These are phyloP conservation scores for Strix uralensis DNA, from an alignment of 2,113 vertebrate genomes.

Conservation along the genomic window DNA sequence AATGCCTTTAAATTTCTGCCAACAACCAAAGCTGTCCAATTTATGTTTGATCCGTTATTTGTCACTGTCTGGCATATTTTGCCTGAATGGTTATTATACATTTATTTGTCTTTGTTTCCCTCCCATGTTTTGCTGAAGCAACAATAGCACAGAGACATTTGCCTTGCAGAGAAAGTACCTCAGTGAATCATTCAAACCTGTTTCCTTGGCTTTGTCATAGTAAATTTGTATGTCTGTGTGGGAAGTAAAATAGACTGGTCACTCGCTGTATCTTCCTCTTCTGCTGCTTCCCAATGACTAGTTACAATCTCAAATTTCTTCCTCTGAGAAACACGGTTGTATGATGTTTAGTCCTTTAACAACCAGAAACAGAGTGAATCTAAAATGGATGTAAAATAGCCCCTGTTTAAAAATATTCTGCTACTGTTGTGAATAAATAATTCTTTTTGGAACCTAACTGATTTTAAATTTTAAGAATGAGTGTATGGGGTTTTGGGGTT, in stretches of 20 bases:
- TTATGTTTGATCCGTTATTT: slow-evolving; percentile 61
- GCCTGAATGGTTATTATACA: neutral
- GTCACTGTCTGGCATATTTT: slow-evolving; percentile 2
- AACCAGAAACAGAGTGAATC: neutral
- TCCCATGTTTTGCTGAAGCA: neutral
- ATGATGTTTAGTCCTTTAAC: neutral
- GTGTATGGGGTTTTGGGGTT: neutral
- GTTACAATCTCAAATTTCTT: neutral
- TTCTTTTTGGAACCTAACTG: neutral
- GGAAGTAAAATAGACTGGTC: neutral
- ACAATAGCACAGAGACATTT: neutral
- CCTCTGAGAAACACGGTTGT: neutral
- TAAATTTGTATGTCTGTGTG: neutral
- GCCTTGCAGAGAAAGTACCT: neutral
- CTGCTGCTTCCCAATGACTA: neutral
- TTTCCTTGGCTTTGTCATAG: neutral
- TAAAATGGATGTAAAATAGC: neutral
- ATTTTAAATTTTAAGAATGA: neutral
- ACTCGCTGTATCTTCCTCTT: neutral
- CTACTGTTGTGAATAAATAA: neutral
- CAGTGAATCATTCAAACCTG: neutral
- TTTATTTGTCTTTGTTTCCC: slow-evolving; percentile 1
- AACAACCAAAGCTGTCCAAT: neutral
- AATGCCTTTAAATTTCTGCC: slow-evolving; percentile 8
- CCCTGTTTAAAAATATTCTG: neutral